Evolutionary conservation across 2,888 invertebrate species (phyloP), one percentile per base, ranked within the genome.

Genomic region (Thecophora atra): DNA sequence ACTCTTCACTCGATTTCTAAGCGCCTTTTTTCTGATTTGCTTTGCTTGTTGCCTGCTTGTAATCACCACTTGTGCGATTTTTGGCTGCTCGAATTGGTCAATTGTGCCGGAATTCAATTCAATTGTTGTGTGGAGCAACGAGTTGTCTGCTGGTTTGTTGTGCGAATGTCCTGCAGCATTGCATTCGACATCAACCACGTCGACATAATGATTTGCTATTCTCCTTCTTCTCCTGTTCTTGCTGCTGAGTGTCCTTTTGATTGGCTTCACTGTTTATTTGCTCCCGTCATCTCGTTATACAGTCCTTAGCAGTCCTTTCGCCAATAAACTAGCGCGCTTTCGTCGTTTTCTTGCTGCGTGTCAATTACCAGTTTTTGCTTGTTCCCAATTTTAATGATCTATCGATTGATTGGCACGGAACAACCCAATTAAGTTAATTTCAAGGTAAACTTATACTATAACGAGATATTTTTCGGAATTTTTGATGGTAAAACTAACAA

Each of bases 61-160:
- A 75, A 75, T 76, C 74, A 73, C 75, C 74, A 76, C 75, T 75
- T 74, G 73, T 76, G 68, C 72, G 73, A 74, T 74, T 75, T 75
- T 66, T 69, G 71, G 73, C 71, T 65, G 58, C 7, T 37, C 37
- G 37, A 37, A 37, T 44, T 56, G 21, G 56, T 68, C 17, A 17
- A 37, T 11, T 56, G 68, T 26, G 26, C 0, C n/a, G n/a, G 58
- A 68, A 58, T 58, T 68, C 68, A 56, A 68, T 56, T 56, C 67
- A 56, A 11, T 56, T 68, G 68, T 42, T 19, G 44, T 11, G 30
- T 24, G 3, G 37, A 17, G 28, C 3, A 30, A 37, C 17, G 44
- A 44, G 21, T 26, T 24, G 19, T 15, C 44, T 47, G 63, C 11
- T 63, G 26, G 37, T 67, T 30, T 30, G n/a, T 67, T 52, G 37